Evolutionary conservation across 2,113 vertebrate genomes (phyloP).

Genomic region (Silurus meridionalis): DNA sequence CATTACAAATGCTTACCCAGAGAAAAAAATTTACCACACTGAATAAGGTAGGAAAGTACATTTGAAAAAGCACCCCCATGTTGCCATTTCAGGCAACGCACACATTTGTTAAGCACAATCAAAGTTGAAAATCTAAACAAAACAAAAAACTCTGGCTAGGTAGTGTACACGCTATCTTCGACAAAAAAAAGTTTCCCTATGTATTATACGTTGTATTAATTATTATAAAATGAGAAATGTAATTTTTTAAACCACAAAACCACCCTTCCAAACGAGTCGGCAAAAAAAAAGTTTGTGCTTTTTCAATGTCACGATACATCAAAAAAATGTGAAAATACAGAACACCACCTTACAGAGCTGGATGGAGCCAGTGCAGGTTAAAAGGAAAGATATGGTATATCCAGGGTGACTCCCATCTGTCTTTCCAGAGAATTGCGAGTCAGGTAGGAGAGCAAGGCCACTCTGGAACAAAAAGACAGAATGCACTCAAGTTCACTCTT

Average conservation of each 20-base stretch:
- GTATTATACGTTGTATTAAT: not conserved
- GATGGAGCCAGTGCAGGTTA: conserved; percentile 8
- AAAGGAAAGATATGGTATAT: conserved; percentile 13
- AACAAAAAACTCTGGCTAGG: not conserved
- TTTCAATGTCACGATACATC: conserved; percentile 28
- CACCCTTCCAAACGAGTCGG: conserved; percentile 11
- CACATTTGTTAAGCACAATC: conserved; percentile 25
- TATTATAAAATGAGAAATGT: conserved; percentile 34
- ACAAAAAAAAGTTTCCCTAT: not conserved
- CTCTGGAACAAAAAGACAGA: conserved; percentile 25
- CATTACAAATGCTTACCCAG: conserved; percentile 41
- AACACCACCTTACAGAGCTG: conserved; percentile 23
- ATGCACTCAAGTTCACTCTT: conserved; percentile 71
- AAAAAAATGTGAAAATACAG: conserved; percentile 30
- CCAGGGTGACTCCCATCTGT: conserved; percentile 33
- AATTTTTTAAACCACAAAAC: conserved; percentile 32
- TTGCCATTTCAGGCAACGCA: conserved; percentile 43
- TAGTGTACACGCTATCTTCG: not conserved
- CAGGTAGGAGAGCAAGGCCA: conserved; percentile 49
- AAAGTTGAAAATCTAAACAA: not conserved
- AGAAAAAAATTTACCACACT: conserved; percentile 43
- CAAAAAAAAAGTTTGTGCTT: conserved; percentile 41
- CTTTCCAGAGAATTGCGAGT: conserved; percentile 11
- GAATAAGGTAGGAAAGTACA: conserved; percentile 27
- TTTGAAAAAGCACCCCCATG: conserved; percentile 45